A percentile compares a stretch with the other conserved stretches of the same genome.
Evolutionary conservation across 1,140 invertebrate genomes (phyloP).

Genomic region (Monochamus saltuarius): DNA sequence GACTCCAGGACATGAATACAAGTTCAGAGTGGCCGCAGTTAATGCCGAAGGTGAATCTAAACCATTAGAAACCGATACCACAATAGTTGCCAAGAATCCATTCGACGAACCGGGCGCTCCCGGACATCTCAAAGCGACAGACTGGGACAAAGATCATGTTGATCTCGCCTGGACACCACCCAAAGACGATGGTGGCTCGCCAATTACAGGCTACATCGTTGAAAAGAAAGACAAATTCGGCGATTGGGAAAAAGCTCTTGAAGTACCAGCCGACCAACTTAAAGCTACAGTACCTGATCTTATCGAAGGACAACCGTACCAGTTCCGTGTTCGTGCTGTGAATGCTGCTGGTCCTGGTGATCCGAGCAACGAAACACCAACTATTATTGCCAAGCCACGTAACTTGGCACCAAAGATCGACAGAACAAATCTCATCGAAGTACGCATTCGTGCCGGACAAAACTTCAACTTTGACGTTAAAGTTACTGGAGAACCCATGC

Average conservation of each 20-base stretch:
- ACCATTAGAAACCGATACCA: constrained; percentile 81
- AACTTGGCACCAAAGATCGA: constrained; percentile 87
- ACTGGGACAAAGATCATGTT: constrained; percentile 96
- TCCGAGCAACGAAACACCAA: constrained; percentile 82
- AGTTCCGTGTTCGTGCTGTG: constrained; percentile 87
- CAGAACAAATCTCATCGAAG: constrained; percentile 79
- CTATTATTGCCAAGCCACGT: constrained; percentile 86
- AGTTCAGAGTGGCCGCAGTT: constrained; percentile 92
- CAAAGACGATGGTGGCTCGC: constrained; percentile 79
- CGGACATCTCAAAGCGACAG: constrained; percentile 84
- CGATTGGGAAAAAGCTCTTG: constrained; percentile 89
- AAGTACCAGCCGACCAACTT: constrained; percentile 77
- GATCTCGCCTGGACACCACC: constrained; percentile 86
- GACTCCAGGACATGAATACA: constrained; percentile 89
- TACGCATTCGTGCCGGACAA: constrained; percentile 87
- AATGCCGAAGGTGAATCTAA: constrained; percentile 96
- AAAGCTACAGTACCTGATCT: constrained; percentile 85
- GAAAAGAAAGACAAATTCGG: constrained; percentile 95
- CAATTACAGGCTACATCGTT: constrained; percentile 82
- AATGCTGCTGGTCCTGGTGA: constrained; percentile 94
- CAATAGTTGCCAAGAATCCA: constrained; percentile 94
- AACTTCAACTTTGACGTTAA: constrained; percentile 80
- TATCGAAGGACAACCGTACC: constrained; percentile 86
- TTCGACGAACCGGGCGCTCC: constrained; percentile 94
- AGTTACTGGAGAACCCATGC: constrained; percentile 85